These are phyloP conservation scores for Drosophila buzzatii DNA, from an alignment of 2,888 invertebrate species.

Conservation along the genomic window DNA sequence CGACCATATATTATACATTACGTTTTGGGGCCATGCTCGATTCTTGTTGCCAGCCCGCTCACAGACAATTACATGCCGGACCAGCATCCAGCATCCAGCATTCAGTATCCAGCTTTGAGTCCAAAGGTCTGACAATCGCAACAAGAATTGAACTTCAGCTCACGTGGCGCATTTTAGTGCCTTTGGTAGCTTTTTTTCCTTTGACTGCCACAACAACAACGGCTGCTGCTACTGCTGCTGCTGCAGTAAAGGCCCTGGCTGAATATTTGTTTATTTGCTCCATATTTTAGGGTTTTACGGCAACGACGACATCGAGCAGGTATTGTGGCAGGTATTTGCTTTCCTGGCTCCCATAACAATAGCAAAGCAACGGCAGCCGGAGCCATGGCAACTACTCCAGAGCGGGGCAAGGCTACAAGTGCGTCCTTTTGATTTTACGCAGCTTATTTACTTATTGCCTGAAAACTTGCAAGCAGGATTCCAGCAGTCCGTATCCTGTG, in stretches of 20 bases:
- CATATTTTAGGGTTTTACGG: slow-evolving; percentile 81
- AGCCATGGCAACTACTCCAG: slow-evolving; percentile 31
- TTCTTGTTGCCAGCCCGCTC: slow-evolving; percentile 51
- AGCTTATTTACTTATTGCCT: slow-evolving; percentile 78
- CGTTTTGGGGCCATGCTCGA: slow-evolving; percentile 37
- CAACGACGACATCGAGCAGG: slow-evolving; percentile 79
- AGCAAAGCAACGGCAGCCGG: slow-evolving; percentile 17
- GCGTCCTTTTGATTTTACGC: slow-evolving; percentile 74
- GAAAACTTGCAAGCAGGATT: slow-evolving; percentile 57
- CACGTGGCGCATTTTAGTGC: slow-evolving; percentile 79
- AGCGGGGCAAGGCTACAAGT: slow-evolving; percentile 36
- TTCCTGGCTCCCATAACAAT: slow-evolving; percentile 51
- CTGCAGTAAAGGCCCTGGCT: slow-evolving; percentile 50
- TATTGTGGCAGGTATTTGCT: slow-evolving; percentile 79
- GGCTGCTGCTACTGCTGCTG: slow-evolving; percentile 18
- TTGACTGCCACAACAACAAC: slow-evolving; percentile 36
- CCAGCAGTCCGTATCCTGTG: slow-evolving; percentile 9
- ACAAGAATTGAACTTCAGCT: slow-evolving; percentile 74
- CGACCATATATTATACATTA: slow-evolving; percentile 77
- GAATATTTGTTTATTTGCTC: slow-evolving; percentile 81
- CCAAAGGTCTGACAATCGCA: slow-evolving; percentile 7
- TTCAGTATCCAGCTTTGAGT: slow-evolving; percentile 5
- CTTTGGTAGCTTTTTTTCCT: slow-evolving; percentile 34
- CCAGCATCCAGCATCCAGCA: slow-evolving; percentile 18
- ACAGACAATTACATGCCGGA: slow-evolving; percentile 75